A percentile compares a stretch with the other conserved stretches of the same genome.
These are phyloP conservation scores for Kryphioiulus occultus DNA, from an alignment of 2,888 invertebrate species.

Conservation along the genomic window DNA sequence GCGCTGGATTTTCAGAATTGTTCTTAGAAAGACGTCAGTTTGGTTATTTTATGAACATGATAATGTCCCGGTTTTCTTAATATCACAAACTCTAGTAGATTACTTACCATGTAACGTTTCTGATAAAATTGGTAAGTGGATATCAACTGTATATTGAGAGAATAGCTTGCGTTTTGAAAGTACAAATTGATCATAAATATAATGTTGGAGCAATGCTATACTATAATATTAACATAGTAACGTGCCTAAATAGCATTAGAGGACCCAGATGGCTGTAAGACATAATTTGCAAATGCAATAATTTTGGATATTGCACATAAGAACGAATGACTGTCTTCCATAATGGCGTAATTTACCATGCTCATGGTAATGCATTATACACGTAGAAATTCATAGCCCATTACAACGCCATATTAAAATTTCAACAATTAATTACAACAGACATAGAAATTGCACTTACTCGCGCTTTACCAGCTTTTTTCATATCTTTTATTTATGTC, in stretches of 20 bases:
- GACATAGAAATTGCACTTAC: background rate
- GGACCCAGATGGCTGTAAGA: background rate
- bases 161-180: background rate
- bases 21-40: no score
- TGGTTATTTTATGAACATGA: no score
- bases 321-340: background rate
- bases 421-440: constrained; percentile 4
- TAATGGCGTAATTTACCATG: background rate
- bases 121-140: no score
- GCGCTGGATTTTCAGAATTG: no score
- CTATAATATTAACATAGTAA: background rate
- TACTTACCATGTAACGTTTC: no score
- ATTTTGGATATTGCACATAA: background rate
- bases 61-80: no score
- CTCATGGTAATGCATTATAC: background rate
- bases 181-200: background rate
- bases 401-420: background rate
- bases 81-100: no score
- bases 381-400: background rate
- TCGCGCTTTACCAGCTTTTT: background rate
- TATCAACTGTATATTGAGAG: no score
- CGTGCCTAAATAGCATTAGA: background rate
- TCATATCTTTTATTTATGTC: constrained; percentile 10
- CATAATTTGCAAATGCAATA: background rate
- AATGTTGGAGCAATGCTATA: background rate